Base-by-base conservation (phyloP, 2,113 vertebrate genomes). In the Cinclus mexicanus region DNA sequence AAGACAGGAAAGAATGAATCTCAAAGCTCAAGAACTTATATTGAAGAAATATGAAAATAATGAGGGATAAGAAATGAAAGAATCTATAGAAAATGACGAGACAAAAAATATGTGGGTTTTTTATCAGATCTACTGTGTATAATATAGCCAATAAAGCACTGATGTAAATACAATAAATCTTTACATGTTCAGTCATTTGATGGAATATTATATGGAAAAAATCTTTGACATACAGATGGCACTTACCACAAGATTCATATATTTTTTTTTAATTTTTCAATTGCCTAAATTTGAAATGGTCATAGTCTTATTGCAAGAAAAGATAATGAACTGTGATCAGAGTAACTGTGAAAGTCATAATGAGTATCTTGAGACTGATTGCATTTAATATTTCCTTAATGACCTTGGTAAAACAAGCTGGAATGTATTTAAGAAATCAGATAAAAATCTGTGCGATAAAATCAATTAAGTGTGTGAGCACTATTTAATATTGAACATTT, bases 21-120 rank as follows among this genome's bases (percentile, higher is more conserved):
- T 44, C 23, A 65, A 24, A 55, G 65, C 7, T 15, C 20, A 5
- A 78, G 17, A 75, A 82, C 6, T 26, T 61, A 28, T 3, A 22
- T 7, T 88, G 41, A 37, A 67, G 7, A 65, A 79, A 74, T 41
- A n/a, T 9, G 2, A 16, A 89, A 79, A 89, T 44, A 75, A 65
- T 56, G 35, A 60, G 12, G 28, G 25, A 74, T 69, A 69, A 50
- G 29, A 82, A 78, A 57, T 44, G 4, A 29, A 83, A 86, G 6
- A 44, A 52, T 31, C 6, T 59, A 8, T 17, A 52, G n/a, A 74
- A 64, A 88, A 10, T 1, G 2, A n/a, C 0, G 2, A 4, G 11
- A 63, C 63, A 6, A 6, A 68, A 74, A 72, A 35, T 20, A 26
- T 2, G 1, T 8, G 8, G 0, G 0, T 9, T 59, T 39, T 78